Base-by-base conservation (phyloP, 2,888 invertebrate species). In the Drosophila eohydei region DNA sequence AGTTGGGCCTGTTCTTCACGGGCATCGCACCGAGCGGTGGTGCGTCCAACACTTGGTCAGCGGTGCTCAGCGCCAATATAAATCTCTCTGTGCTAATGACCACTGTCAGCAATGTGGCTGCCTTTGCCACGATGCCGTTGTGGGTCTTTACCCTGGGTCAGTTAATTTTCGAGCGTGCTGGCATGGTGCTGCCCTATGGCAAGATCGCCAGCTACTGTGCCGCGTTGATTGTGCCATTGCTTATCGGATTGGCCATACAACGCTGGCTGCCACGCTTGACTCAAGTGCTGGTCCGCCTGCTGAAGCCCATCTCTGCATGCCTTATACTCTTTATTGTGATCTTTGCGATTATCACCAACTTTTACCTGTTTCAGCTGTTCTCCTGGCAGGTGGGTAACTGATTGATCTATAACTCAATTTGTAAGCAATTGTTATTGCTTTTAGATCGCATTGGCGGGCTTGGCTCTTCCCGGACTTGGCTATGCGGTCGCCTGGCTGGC, bases 41-140 rank as follows among this genome's bases (percentile, higher is more conserved):
- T 0, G 98, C 98, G 30, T 98, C 98, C 54, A 99, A 99, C 93
- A 97, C 98, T 85, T 99, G 98, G 98, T 96, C 98, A 0, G 95
- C 97, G 76, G 95, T 99, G 16, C 94, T 99, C 3, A 97, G 96
- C 4, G 99, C 98, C 6, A 99, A 99, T 93, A 95, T 99, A 6
- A 96, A 98, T 92, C 94, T 99, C 44, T 98, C 98, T 0, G 95
- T 99, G 54, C 96, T 99, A 16, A 98, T 99, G 98, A 99, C 99
- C 0, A 95, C 98, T 9, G 94, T 98, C 62, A 96, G 97, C 70
- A 98, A 98, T 3, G 92, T 98, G 6, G 96, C 96, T 0, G 96
- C 98, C 0, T 96, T 99, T 88, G 97, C 96, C 95, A 96, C 97
- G 94, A 97, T 98, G 95, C 98, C 98, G 0, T 90, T 97, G 2